Percentiles rank a stretch among this genome's conserved stretches.
Conservation (phyloP, 2,797 vertebrate species). For the Anguilla marmorata region DNA sequence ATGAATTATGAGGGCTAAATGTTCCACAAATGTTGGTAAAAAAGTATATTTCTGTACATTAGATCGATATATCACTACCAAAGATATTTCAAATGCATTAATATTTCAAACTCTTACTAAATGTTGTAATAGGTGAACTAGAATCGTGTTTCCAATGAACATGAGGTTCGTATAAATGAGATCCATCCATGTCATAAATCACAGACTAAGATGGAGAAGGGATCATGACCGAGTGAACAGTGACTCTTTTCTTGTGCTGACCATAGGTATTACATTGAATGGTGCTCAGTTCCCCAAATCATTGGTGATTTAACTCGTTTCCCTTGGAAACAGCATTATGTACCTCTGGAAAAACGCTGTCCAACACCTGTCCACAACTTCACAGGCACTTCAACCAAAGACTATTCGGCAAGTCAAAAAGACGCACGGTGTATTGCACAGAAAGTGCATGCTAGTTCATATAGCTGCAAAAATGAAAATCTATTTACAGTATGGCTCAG, state of each 20-base stretch:
- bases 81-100: neutral
- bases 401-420: neutral
- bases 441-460: neutral
- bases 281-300: neutral
- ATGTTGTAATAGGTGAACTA: neutral
- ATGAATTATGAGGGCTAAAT: neutral
- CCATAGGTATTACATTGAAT: neutral
- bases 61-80: too few species aligned
- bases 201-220: neutral
- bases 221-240: neutral
- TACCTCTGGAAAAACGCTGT: neutral
- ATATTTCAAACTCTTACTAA: neutral
- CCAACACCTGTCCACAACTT: neutral
- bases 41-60: too few species aligned
- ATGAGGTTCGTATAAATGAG: neutral
- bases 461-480: neutral
- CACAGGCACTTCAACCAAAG: neutral
- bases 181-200: neutral
- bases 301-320: neutral
- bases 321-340: neutral
- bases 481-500: neutral
- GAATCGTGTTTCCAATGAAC: neutral
- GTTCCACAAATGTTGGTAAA: too few species aligned
- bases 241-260: neutral
- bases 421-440: neutral